Conservation (phyloP, 1,140 invertebrate genomes). For the Apocrypta bakeri region DNA sequence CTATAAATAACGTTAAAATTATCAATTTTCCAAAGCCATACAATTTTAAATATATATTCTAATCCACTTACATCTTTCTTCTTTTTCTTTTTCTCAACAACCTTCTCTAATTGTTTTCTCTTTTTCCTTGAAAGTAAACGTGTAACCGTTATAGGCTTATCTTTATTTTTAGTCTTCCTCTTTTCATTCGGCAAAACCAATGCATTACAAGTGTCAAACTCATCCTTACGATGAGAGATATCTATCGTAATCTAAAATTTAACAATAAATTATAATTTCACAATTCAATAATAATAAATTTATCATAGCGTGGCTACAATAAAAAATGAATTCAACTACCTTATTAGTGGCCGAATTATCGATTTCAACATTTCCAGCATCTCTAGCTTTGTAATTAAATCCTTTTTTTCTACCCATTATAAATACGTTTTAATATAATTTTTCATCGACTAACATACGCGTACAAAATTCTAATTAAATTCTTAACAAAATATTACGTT, state of each 20-base stretch:
- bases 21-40: not conserved
- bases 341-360: constrained; percentile 82
- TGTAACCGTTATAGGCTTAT: constrained; percentile 74
- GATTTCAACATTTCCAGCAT: constrained; percentile 80
- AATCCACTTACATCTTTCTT: constrained; percentile 85
- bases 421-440: constrained; percentile 41
- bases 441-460: not conserved
- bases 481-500: not conserved
- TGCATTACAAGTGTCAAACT: constrained; percentile 85
- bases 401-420: constrained; percentile 79
- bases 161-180: constrained; percentile 82
- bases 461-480: not conserved
- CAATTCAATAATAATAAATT: not conserved
- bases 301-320: not conserved
- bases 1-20: constrained; percentile 70
- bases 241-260: constrained; percentile 80
- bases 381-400: constrained; percentile 86
- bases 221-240: constrained; percentile 76
- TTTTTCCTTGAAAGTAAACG: constrained; percentile 90
- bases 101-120: constrained; percentile 88
- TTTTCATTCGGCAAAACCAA: constrained; percentile 89
- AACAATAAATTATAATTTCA: not conserved
- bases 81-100: constrained; percentile 91
- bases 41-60: constrained; percentile 31
- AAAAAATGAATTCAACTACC: constrained; percentile 72